Base-by-base conservation (phyloP, 2,888 invertebrate species). In the Embidobia sp. region DNA sequence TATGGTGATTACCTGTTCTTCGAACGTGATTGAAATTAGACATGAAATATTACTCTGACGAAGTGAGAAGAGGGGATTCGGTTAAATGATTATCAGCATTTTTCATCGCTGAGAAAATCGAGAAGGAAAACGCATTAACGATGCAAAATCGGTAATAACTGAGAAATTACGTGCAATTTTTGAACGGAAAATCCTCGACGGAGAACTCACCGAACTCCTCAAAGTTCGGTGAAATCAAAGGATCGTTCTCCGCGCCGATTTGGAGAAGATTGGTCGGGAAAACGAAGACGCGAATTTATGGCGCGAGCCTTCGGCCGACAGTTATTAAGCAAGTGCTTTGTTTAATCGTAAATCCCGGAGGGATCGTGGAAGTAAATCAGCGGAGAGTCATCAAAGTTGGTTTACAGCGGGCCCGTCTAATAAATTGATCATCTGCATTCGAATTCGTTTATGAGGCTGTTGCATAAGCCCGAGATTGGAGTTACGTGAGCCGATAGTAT, bases 21-120 rank as follows among this genome's bases (percentile, higher is more conserved):
- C 27, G 49, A 51, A 49, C 2, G 10, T 59, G 57, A 69, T 69
- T 42, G 42, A 69, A 59, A 11, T 37, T 18, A 37, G 46, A 55
- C 31, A 22, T 67, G 67, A 48, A 48, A 48, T 49, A 66, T 66
- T 27, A 46, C 66, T 53, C 7, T 2, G 19, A 15, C 18, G 13
- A 42, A 51, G n/a, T n/a, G n/a, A 22, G 19, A 22, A 10, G 15
- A 44, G 13, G 3, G 15, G 8, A n/a, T 44, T 66, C 53, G 27
- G 16, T 31, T 40, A 44, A 64, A 51, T 64, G 44, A 66, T n/a
- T n/a, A n/a, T n/a, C n/a, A n/a, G n/a, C n/a, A n/a, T n/a, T n/a
- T n/a, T n/a, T n/a, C n/a, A n/a, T n/a, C n/a, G n/a, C n/a, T n/a
- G n/a, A n/a, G n/a, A n/a, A n/a, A n/a, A n/a, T n/a, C n/a, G n/a